phyloP scores from a whole-genome alignment of 2,888 invertebrate species.

The Zhuqinia jingwanae region DNA sequence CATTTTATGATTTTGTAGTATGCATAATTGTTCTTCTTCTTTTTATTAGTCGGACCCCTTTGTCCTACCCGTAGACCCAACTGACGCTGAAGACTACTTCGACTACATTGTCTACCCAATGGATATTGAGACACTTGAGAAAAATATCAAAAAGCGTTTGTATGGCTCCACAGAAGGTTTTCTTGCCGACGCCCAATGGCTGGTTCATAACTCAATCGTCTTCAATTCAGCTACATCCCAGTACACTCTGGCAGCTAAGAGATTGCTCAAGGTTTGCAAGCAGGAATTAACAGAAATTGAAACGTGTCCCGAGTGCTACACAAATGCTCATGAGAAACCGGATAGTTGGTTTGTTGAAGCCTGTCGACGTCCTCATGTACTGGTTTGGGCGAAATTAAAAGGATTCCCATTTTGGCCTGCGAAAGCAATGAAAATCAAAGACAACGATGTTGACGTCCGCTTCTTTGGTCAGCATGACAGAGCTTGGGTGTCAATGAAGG shows the following conservation, averaged over 20 bases:
- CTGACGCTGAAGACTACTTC: conserved; percentile 88
- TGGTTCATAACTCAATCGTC: conserved; percentile 94
- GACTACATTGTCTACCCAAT: conserved; percentile 94
- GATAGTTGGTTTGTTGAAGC: conserved; percentile 95
- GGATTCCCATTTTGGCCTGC: conserved; percentile 99
- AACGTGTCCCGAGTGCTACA: conserved; percentile 95
- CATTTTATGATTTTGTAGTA: conserved; percentile 20
- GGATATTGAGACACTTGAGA: conserved; percentile 88
- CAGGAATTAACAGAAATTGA: conserved; percentile 96
- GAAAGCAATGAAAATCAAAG: conserved; percentile 90
- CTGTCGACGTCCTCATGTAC: conserved; percentile 92
- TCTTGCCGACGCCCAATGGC: conserved; percentile 95
- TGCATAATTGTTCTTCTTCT: conserved; percentile 56
- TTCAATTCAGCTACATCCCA: conserved; percentile 86
- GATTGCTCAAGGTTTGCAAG: conserved; percentile 90
- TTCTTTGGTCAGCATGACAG: conserved; percentile 98
- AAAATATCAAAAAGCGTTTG: conserved; percentile 87
- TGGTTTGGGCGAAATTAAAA: conserved; percentile 98
- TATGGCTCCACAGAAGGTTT: conserved; percentile 95
- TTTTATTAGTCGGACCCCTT: conserved; percentile 88
- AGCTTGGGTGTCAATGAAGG: conserved; percentile 92
- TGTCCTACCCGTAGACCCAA: conserved; percentile 87
- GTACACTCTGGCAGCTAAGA: conserved; percentile 87
- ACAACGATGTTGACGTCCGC: conserved; percentile 89
- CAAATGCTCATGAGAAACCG: conserved; percentile 89